Evolutionary conservation across 2,888 invertebrate genomes (phyloP).

Genomic region (Xestia rhomboidea): DNA sequence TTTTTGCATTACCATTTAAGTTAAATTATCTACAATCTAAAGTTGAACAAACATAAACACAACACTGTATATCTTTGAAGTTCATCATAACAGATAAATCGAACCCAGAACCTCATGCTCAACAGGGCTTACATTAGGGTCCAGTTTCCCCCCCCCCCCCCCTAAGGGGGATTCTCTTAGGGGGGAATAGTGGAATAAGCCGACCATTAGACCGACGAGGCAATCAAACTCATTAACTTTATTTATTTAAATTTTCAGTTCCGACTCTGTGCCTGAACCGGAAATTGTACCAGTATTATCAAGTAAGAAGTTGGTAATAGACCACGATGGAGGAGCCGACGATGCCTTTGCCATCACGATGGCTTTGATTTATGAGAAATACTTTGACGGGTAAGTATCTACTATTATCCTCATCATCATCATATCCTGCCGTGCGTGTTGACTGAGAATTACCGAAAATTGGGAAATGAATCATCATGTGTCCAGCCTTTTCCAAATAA

Average conservation of each 20-base stretch:
- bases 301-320: slow-evolving; percentile 74
- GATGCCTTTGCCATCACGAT: slow-evolving; percentile 83
- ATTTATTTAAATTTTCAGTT: slow-evolving; percentile 43
- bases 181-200: no score
- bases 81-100: no score
- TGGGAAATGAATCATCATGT: no score
- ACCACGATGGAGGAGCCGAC: slow-evolving; percentile 84
- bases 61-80: no score
- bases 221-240: background rate
- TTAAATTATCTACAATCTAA: no score
- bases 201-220: background rate
- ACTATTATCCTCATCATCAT: background rate
- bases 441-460: background rate
- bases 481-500: no score
- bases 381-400: slow-evolving; percentile 77
- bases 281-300: background rate
- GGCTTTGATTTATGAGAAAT: slow-evolving; percentile 78
- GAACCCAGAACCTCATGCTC: no score
- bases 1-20: no score
- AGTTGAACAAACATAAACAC: no score
- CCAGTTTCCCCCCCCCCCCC: no score
- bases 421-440: background rate
- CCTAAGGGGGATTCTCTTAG: no score
- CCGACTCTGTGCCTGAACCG: background rate
- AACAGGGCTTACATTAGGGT: no score